Conservation (phyloP, 1,140 invertebrate species). For the Ips typographus region DNA sequence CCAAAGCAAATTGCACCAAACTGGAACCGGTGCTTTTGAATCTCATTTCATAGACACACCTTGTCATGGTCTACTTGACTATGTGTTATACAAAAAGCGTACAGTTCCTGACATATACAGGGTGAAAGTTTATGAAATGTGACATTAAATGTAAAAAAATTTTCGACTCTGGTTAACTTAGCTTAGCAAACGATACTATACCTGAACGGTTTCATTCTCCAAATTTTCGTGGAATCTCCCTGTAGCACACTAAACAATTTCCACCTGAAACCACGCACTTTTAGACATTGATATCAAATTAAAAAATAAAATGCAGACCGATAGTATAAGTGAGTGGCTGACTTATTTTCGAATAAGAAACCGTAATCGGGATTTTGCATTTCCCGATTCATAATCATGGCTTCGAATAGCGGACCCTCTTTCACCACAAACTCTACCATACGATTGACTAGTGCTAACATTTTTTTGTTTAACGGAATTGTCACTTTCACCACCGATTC, state of each 20-base stretch:
- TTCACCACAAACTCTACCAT: slow-evolving; percentile 99
- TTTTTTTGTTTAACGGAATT: slow-evolving; percentile 62
- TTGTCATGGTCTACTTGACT: too few relatives aligned
- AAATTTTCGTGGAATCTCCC: slow-evolving; percentile 11
- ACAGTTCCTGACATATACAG: too few relatives aligned
- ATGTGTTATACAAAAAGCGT: too few relatives aligned
- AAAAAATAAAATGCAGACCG: slow-evolving; percentile 40
- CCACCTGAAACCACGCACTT: slow-evolving; percentile 65
- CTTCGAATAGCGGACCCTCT: slow-evolving; percentile 98
- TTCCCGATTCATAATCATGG: slow-evolving; percentile 98
- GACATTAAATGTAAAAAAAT: too few relatives aligned
- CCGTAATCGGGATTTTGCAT: slow-evolving; percentile 91
- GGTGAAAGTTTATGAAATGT: background rate
- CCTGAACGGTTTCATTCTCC: slow-evolving; percentile 31
- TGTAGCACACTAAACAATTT: slow-evolving; percentile 84
- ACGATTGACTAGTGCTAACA: slow-evolving; percentile 89
- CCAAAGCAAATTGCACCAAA: too few relatives aligned
- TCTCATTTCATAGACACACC: too few relatives aligned
- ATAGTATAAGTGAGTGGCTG: slow-evolving; percentile 96
- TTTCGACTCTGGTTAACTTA: background rate
- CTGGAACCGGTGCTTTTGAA: too few relatives aligned
- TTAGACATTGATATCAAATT: background rate
- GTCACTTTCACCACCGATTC: slow-evolving; percentile 83
- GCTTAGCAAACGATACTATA: slow-evolving; percentile 1
- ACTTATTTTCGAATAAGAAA: slow-evolving; percentile 98